These are phyloP conservation scores for Tetramorium simillimum DNA, from an alignment of 1,140 invertebrate genomes.

Conservation along the genomic window DNA sequence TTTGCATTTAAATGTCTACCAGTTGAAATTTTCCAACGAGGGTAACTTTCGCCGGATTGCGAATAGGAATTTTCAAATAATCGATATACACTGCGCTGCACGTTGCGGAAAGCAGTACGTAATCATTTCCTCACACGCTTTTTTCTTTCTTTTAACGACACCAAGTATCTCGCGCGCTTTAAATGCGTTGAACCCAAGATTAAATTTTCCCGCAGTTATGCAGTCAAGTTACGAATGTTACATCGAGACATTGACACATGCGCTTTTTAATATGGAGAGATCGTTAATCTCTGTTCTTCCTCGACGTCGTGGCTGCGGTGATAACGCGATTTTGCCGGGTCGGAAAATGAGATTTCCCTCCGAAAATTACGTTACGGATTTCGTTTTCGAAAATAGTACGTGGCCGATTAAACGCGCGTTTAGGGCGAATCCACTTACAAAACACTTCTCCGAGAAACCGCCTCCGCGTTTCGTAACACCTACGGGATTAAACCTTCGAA, in stretches of 20 bases:
- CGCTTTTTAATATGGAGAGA: not conserved
- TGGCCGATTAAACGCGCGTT: constrained; percentile 61
- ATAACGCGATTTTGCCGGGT: not conserved
- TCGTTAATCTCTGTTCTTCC: not conserved
- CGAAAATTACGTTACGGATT: constrained; percentile 12
- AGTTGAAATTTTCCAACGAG: constrained; percentile 31
- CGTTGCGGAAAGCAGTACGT: not conserved
- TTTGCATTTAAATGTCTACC: constrained; percentile 78
- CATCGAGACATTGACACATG: not conserved
- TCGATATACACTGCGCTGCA: not conserved
- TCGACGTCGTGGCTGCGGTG: no score
- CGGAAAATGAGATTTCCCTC: constrained; percentile 30
- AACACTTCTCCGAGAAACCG: constrained; percentile 27
- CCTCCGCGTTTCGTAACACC: constrained; percentile 38
- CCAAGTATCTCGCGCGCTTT: not conserved
- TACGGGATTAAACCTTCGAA: constrained; percentile 62
- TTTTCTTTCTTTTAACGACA: not conserved
- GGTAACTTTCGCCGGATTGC: not conserved
- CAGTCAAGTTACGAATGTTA: not conserved
- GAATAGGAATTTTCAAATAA: constrained; percentile 23
- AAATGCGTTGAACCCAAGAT: not conserved
- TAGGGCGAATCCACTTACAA: constrained; percentile 55
- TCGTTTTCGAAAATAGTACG: constrained; percentile 50
- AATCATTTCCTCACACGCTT: not conserved
- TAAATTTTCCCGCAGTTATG: not conserved